These are phyloP conservation scores for Dendroctonus valens DNA, from an alignment of 1,140 invertebrate genomes.

Conservation along the genomic window DNA sequence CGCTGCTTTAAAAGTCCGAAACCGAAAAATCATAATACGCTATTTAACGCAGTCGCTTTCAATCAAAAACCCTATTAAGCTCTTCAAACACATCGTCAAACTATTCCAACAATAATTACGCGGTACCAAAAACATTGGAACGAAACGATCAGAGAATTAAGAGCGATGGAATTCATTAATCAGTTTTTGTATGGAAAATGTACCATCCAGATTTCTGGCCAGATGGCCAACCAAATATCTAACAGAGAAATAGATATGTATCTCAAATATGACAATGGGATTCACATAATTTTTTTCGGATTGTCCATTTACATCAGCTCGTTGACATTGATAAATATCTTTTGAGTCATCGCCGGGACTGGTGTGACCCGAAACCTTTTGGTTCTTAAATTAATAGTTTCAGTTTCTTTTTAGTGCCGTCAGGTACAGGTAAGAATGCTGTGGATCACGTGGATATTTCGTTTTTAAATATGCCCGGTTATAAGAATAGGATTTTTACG, in stretches of 20 bases:
- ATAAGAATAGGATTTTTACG: not conserved
- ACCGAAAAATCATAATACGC: no score
- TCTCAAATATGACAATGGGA: slow-evolving; percentile 22
- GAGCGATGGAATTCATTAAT: no score
- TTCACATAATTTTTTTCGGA: slow-evolving; percentile 17
- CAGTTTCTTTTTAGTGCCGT: slow-evolving; percentile 4
- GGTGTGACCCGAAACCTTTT: slow-evolving; percentile 13
- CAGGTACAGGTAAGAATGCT: slow-evolving; percentile 12
- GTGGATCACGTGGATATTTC: not conserved
- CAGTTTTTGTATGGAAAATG: no score
- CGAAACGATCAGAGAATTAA: no score
- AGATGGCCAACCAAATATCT: slow-evolving; percentile 9
- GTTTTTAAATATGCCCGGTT: not conserved
- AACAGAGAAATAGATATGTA: slow-evolving; percentile 13
- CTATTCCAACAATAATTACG: no score
- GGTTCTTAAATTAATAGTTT: slow-evolving; percentile 20
- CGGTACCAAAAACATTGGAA: no score
- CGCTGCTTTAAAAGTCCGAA: no score
- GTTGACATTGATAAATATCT: slow-evolving; percentile 22
- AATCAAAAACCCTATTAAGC: no score
- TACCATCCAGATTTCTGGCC: not conserved
- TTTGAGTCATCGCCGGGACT: slow-evolving; percentile 17
- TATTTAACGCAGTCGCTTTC: no score
- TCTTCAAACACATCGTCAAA: no score
- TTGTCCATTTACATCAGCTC: slow-evolving; percentile 19